Evolutionary conservation across 2,888 invertebrate genomes (phyloP).

Genomic region (Aphidoletes aphidimyza): DNA sequence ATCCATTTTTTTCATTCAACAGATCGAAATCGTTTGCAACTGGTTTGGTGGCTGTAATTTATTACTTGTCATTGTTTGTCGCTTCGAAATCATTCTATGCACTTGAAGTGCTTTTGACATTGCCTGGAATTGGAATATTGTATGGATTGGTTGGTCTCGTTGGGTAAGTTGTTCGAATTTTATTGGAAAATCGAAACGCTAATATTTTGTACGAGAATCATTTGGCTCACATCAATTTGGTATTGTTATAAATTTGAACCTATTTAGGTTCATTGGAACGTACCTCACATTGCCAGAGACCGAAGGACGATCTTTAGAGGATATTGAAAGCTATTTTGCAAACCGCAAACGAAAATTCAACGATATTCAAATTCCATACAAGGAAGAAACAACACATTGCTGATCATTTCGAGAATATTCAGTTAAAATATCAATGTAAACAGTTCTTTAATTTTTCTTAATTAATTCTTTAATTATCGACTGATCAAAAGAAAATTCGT

Average conservation of each 20-base stretch:
- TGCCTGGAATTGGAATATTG: conserved; percentile 69
- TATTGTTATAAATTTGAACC: background rate
- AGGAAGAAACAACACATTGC: background rate
- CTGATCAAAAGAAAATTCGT: too few species aligned
- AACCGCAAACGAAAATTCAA: background rate
- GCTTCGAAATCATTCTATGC: conserved; percentile 70
- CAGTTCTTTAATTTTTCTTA: too few species aligned
- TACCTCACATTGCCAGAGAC: background rate
- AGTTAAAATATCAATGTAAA: too few species aligned
- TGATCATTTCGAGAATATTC: too few species aligned
- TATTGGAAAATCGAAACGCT: background rate
- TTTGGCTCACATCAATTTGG: background rate
- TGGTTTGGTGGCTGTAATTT: conserved; percentile 69
- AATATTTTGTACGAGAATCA: background rate
- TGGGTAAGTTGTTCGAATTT: conserved; percentile 61
- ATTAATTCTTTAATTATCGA: too few species aligned
- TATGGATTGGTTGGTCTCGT: conserved; percentile 67
- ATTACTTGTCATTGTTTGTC: conserved; percentile 69
- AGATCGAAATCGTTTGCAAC: conserved; percentile 67
- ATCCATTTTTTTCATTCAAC: background rate
- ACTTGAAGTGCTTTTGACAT: conserved; percentile 66
- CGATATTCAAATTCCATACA: background rate
- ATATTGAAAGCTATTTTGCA: background rate
- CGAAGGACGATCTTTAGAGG: background rate
- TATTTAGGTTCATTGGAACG: conserved; percentile 7